Evolutionary conservation across 2,888 invertebrate genomes (phyloP), one percentile per base, ranked within the genome.

Genomic region (Phragmatobia fuliginosa): DNA sequence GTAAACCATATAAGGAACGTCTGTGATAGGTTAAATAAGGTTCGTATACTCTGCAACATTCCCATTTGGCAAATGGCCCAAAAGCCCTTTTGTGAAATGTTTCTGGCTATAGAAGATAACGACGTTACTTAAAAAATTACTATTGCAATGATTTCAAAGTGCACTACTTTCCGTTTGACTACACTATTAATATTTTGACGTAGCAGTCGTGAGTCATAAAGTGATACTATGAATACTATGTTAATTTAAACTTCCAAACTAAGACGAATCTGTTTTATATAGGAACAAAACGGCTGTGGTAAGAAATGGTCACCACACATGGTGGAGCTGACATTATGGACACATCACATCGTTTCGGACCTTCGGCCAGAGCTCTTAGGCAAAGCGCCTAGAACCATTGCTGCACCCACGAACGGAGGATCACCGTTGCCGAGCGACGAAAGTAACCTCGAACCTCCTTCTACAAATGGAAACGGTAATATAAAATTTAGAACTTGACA

Each of bases 301-400:
- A 96, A 96, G 78, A 96, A 96, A 84, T 97, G 97, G 97, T 96
- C 96, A 18, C 96, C 97, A 52, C 97, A 97, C 93, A 96, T 96
- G 95, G 98, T 99, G 70, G 99, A 99, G 92, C 92, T 99, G 87
- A 98, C 99, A 61, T 92, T 99, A 85, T 99, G 99, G 99, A 98
- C 99, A 70, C 98, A 99, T 93, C 97, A 97, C 90, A 97, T 98
- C 70, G 97, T 98, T 77, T 97, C 97, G 74, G 98, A 98, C 85
- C 90, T 98, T 83, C 97, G 97, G 91, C 98, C 98, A 49, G 97
- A 98, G 86, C 92, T 99, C 77, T 95, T 99, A 79, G 97, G 98
- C 83, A 97, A 97, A 83, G 97, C 98, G 93, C 97, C 97, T 31
- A 84, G 79, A 61, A 76, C 84, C 72, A 96, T 66, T 31, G 59